Evolutionary conservation across 2,113 vertebrate genomes (phyloP).

Genomic region (Myrmecophaga tridactyla): DNA sequence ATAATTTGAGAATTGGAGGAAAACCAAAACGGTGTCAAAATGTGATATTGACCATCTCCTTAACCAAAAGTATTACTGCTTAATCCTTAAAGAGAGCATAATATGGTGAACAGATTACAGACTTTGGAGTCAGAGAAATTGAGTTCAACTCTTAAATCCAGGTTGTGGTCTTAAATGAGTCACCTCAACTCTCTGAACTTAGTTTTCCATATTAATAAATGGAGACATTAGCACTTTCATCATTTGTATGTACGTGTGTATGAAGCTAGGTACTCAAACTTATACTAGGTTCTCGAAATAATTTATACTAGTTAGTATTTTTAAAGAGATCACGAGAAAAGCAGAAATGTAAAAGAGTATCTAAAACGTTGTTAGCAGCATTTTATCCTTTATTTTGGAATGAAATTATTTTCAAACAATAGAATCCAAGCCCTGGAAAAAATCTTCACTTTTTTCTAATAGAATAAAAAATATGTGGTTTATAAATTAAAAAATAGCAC

Average conservation of each 20-base stretch:
- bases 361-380: not conserved
- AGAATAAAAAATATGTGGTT: not conserved
- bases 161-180: not conserved
- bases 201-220: not conserved
- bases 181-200: not conserved
- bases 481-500: not conserved
- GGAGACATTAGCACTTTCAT: not conserved
- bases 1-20: not conserved
- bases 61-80: not conserved
- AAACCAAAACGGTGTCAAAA: not conserved
- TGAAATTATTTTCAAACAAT: constrained; percentile 16
- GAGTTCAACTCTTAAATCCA: not conserved
- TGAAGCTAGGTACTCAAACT: not conserved
- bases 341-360: not conserved
- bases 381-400: constrained; percentile 30
- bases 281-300: not conserved
- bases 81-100: not conserved
- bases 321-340: not conserved
- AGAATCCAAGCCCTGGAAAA: not conserved
- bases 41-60: not conserved
- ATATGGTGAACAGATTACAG: not conserved
- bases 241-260: not conserved
- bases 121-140: not conserved
- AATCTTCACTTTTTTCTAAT: not conserved
- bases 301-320: constrained; percentile 13